Evolutionary conservation across 2,113 vertebrate genomes (phyloP).

Genomic region (Lepus americanus): DNA sequence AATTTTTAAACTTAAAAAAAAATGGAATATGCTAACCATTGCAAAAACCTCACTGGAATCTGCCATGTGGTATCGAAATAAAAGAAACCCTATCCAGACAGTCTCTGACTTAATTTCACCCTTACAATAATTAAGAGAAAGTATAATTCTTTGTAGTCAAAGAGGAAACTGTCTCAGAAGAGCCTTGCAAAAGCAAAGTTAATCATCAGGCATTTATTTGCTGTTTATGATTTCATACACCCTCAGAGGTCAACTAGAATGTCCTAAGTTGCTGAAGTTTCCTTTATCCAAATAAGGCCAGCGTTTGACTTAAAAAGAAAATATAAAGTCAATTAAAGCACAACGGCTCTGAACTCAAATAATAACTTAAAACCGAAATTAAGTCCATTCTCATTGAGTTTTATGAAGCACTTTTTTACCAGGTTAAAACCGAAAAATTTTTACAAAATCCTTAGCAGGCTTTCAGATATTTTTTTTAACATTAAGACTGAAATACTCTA

Average conservation of each 20-base stretch:
- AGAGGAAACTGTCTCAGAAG: slow-evolving; percentile 81
- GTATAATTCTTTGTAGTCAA: slow-evolving; percentile 76
- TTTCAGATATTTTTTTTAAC: slow-evolving; percentile 18
- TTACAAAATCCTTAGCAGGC: neutral
- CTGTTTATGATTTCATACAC: slow-evolving; percentile 63
- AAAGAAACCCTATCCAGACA: neutral
- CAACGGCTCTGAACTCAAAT: neutral
- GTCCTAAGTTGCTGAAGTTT: slow-evolving; percentile 1
- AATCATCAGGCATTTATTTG: slow-evolving; percentile 81
- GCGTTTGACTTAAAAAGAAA: slow-evolving; percentile 8
- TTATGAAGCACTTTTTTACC: slow-evolving; percentile 44
- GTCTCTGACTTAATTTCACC: slow-evolving; percentile 73
- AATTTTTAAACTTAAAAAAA: slow-evolving; percentile 83
- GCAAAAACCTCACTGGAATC: neutral
- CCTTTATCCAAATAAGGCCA: neutral
- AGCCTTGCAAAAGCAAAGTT: slow-evolving; percentile 58
- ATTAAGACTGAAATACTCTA: slow-evolving; percentile 46
- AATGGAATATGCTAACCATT: slow-evolving; percentile 65
- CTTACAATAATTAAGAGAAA: slow-evolving; percentile 75
- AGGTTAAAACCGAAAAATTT: neutral
- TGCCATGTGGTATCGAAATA: neutral
- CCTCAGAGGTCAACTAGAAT: neutral
- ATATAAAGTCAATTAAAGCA: slow-evolving; percentile 45
- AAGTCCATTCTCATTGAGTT: slow-evolving; percentile 49
- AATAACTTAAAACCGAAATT: slow-evolving; percentile 42